Evolutionary conservation across 2,113 vertebrate genomes (phyloP), one percentile per base, ranked within the genome.

Genomic region (Girardinichthys multiradiatus): DNA sequence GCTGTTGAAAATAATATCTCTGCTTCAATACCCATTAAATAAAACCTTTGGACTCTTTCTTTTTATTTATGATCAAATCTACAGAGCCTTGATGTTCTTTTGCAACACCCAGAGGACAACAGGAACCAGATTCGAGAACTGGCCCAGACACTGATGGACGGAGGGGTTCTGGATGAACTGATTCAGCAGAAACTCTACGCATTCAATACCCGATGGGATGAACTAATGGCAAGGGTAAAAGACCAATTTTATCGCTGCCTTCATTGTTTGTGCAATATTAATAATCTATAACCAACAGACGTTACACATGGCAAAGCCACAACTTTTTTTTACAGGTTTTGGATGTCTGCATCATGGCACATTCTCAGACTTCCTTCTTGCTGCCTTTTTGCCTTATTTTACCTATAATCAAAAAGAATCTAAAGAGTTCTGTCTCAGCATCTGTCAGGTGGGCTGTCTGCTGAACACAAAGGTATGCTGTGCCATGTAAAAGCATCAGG

Each of bases 141-240:
- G 92, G 95, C 98, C 67, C 98, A 99, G 92, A 99, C 97, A 2
- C 92, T 99, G 90, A 99, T 95, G 89, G 98, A 99, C 79, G 98
- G 98, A 11, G 95, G 97, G n/a, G 96, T 99, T 64, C 94, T 99
- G 91, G 97, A 99, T 85, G 97, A 99, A 60, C 73, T 99, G 65
- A 99, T 99, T 79, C 96, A 95, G 80, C 96, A 98, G 65, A 99
- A 99, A 80, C 93, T 99, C 17, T 96, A 99, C 11, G 96, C 94
- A 21, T 98, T 99, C 91, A 98, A 97, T 91, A 93, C 93, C 42
- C 95, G 95, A 64, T 97, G 98, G 97, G 96, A 99, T 73, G 96
- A 99, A 37, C 93, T 99, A 0, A 95, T 97, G 79, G 95, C 96
- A 51, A 93, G 96, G 95, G 98, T 98, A 93, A 69, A 90, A 59